phyloP scores from a whole-genome alignment of 2,888 invertebrate species.

The Nephrotoma flavescens region DNA sequence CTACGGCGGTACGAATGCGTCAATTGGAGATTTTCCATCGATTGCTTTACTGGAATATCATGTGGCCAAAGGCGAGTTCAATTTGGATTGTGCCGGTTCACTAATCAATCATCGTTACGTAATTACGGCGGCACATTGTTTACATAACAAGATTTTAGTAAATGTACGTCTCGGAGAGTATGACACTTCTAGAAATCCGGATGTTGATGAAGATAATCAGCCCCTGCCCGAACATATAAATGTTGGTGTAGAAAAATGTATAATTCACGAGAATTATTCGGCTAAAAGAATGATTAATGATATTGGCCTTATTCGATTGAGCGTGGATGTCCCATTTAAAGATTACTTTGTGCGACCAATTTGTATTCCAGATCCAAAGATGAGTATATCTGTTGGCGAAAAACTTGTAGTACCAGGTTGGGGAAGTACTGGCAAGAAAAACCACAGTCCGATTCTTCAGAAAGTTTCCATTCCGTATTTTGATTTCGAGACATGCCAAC shows the following conservation, averaged over 20 bases:
- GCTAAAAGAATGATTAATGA: conserved; percentile 44
- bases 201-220: background rate
- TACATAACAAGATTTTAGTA: background rate
- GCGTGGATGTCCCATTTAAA: conserved; percentile 36
- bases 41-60: conserved; percentile 49
- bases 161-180: background rate
- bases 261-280: conserved; percentile 31
- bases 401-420: conserved; percentile 43
- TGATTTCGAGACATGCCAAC: conserved; percentile 31
- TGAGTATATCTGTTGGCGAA: conserved; percentile 20
- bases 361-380: conserved; percentile 36
- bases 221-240: background rate
- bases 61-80: conserved; percentile 24
- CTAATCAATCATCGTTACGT: background rate
- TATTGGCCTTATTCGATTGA: conserved; percentile 52
- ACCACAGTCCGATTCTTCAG: conserved; percentile 15
- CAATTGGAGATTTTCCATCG: conserved; percentile 53
- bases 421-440: conserved; percentile 34
- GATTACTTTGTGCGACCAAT: conserved; percentile 41
- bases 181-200: background rate
- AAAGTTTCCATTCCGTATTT: conserved; percentile 35
- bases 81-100: background rate
- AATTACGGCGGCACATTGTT: background rate
- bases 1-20: conserved; percentile 44
- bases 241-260: background rate